These are phyloP conservation scores for Cuniculus paca DNA, from an alignment of 2,797 vertebrate genomes.

Conservation along the genomic window DNA sequence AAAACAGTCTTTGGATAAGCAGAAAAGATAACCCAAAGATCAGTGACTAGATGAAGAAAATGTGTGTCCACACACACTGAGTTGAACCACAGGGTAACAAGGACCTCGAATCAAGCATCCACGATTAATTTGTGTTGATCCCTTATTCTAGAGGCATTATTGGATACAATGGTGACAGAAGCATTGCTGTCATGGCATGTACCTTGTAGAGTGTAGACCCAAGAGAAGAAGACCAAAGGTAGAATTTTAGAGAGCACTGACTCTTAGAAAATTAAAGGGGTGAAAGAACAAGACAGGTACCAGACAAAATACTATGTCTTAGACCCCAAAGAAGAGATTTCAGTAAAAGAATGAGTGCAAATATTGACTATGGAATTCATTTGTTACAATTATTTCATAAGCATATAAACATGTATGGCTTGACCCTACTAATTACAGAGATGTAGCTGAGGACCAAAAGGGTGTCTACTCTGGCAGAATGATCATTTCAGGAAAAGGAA, in stretches of 20 bases:
- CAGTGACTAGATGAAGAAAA: not conserved
- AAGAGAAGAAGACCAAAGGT: not conserved
- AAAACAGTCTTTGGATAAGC: not conserved
- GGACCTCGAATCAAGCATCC: not conserved
- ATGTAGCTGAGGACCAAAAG: not conserved
- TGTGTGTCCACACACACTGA: not conserved
- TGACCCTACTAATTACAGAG: not conserved
- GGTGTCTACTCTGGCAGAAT: not conserved
- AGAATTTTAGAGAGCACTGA: not conserved
- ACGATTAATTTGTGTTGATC: not conserved
- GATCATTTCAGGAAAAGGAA: slow-evolving; percentile 24
- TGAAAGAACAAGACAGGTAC: not conserved
- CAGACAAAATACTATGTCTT: not conserved
- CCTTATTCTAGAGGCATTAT: not conserved
- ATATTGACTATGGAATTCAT: not conserved
- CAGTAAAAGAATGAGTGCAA: not conserved
- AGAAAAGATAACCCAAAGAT: not conserved
- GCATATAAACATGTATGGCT: not conserved
- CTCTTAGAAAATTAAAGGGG: not conserved
- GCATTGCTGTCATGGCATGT: not conserved
- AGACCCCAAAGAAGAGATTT: not conserved
- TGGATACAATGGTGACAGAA: not conserved
- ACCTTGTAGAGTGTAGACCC: not conserved
- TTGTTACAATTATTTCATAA: not conserved
- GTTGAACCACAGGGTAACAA: not conserved